These are phyloP conservation scores for Montifringilla adamsi DNA, from an alignment of 2,113 vertebrate species.

Conservation along the genomic window DNA sequence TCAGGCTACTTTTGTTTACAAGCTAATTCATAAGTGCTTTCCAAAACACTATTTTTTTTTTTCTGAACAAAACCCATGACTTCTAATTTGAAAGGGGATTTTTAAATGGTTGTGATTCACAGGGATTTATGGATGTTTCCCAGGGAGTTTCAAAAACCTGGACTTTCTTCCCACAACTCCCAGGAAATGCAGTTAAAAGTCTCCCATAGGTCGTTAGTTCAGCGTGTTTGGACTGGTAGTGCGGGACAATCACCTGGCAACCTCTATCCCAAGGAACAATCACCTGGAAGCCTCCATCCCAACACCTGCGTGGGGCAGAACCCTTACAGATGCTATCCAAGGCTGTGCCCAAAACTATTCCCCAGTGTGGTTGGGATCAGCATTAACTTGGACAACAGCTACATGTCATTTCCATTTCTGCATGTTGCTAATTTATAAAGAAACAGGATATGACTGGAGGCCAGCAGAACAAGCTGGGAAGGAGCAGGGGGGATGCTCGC, in stretches of 20 bases:
- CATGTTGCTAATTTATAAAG: background rate
- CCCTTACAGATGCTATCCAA: background rate
- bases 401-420: background rate
- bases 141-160: background rate
- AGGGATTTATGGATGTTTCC: background rate
- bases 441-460: background rate
- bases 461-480: background rate
- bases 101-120: background rate
- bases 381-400: background rate
- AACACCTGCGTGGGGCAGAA: fast-evolving
- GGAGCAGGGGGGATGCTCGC: background rate
- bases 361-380: background rate
- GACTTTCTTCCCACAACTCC: slow-evolving; percentile 23
- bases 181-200: background rate
- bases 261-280: background rate
- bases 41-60: background rate
- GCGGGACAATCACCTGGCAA: background rate
- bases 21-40: background rate
- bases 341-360: background rate
- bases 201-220: background rate
- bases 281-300: background rate
- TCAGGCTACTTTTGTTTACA: background rate
- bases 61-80: background rate
- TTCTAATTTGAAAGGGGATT: slow-evolving; percentile 26
- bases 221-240: background rate